These are phyloP conservation scores for Synchiropus splendidus DNA, from an alignment of 2,113 vertebrate species.

Conservation along the genomic window DNA sequence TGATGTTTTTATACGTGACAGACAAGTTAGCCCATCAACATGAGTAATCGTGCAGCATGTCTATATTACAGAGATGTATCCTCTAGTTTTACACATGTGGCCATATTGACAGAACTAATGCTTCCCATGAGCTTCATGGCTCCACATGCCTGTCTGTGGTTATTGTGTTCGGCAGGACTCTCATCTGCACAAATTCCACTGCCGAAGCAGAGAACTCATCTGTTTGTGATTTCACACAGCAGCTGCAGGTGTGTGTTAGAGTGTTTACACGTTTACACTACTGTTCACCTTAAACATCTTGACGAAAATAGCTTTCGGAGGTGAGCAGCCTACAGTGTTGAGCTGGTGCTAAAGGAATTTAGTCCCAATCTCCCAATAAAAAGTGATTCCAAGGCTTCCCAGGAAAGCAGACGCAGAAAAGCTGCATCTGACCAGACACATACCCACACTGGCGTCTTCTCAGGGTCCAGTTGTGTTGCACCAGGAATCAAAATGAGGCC, in stretches of 20 bases:
- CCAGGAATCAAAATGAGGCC: neutral
- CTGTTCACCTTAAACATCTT: slow-evolving; percentile 12
- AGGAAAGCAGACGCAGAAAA: slow-evolving; percentile 4
- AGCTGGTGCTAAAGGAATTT: slow-evolving; percentile 4
- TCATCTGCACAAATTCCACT: slow-evolving; percentile 24
- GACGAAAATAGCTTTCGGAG: slow-evolving; percentile 11
- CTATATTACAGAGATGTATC: slow-evolving; percentile 19
- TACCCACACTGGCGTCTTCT: slow-evolving; percentile 1
- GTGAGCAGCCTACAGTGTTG: slow-evolving; percentile 6
- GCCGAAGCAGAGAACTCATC: slow-evolving; percentile 10
- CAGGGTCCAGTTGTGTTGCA: neutral
- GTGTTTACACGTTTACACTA: slow-evolving; percentile 13
- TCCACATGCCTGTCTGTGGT: slow-evolving; percentile 32
- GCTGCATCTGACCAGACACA: neutral
- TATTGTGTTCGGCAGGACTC: slow-evolving; percentile 37
- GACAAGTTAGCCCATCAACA: slow-evolving; percentile 8
- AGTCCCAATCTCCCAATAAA: slow-evolving; percentile 10
- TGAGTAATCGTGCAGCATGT: slow-evolving; percentile 13
- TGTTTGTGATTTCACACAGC: slow-evolving; percentile 45
- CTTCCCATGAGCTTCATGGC: slow-evolving; percentile 38
- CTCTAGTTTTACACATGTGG: slow-evolving; percentile 8
- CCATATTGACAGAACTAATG: slow-evolving; percentile 34
- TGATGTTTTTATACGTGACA: too few species aligned
- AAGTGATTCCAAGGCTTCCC: slow-evolving; percentile 8
- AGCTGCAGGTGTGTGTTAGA: slow-evolving; percentile 42